Base-by-base conservation (phyloP, 2,888 invertebrate species). In the Parascotia fuliginaria region DNA sequence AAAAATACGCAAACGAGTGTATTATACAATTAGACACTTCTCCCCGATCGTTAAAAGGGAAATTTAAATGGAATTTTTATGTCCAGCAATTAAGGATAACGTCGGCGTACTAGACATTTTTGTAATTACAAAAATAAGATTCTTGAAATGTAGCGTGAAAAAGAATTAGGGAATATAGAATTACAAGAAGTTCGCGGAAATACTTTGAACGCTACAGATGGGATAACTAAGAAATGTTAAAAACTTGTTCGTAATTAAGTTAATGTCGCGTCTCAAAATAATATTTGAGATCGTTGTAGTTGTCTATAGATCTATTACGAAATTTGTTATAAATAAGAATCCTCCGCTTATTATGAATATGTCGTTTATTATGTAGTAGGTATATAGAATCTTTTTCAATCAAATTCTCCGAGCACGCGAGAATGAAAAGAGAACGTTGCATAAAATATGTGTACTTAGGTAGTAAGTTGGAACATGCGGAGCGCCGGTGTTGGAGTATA, bases 11-110 rank as follows among this genome's bases (percentile, higher is more conserved):
- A 90, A 92, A 92, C 91, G 92, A 92, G 92, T 92, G 86, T 92
- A 92, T 92, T 92, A 92, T 92, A 89, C 91, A 92, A 92, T 92
- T 91, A 92, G 91, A 89, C 89, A 90, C 89, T 87, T 89, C 87
- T 87, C 89, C 87, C 78, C 75, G 88, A 91, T 91, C 89, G 90
- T 91, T 91, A 92, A 92, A 92, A 92, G 85, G 92, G 89, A 92
- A 92, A 92, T 92, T 92, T 92, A 89, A 92, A 92, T 92, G 92
- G 92, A 92, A 92, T 92, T 92, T 92, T 92, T 92, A 92, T 92
- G 92, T 92, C 86, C 89, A 89, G 89, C 90, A 92, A 91, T 92
- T 92, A 92, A 92, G 92, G 91, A 91, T 90, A 92, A 91, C 87
- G 91, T 89, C 85, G 89, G 82, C 85, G 89, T 88, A 87, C 87